These are phyloP conservation scores for Limnodromus scolopaceus DNA, from an alignment of 2,797 vertebrate species.

Conservation along the genomic window DNA sequence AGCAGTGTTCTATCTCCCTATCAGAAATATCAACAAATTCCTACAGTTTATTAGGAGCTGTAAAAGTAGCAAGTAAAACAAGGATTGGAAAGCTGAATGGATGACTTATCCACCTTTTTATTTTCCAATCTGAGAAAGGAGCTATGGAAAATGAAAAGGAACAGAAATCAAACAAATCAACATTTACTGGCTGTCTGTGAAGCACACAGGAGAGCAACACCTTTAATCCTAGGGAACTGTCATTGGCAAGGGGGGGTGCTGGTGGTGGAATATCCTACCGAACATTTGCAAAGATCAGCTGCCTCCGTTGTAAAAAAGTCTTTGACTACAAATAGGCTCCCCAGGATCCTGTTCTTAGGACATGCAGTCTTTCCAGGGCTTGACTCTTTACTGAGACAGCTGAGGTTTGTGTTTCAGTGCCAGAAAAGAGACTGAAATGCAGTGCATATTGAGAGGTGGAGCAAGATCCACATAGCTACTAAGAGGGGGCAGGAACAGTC, in stretches of 20 bases:
- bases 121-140: background rate
- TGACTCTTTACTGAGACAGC: background rate
- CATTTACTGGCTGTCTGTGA: background rate
- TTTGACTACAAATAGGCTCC: background rate
- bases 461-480: background rate
- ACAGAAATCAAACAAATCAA: background rate
- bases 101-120: background rate
- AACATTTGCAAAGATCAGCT: background rate
- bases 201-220: background rate
- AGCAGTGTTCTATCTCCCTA: background rate
- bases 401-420: background rate
- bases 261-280: background rate
- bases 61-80: background rate
- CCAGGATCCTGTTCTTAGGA: background rate
- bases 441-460: background rate
- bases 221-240: background rate
- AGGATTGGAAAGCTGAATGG: background rate
- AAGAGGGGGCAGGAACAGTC: background rate
- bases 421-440: background rate
- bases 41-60: background rate
- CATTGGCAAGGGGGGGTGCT: background rate
- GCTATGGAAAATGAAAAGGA: background rate
- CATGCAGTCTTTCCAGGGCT: background rate
- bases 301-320: conserved; percentile 9
- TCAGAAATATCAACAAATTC: background rate